Evolutionary conservation across 1,140 invertebrate species (phyloP).

Genomic region (Sweltsa coloradensis): DNA sequence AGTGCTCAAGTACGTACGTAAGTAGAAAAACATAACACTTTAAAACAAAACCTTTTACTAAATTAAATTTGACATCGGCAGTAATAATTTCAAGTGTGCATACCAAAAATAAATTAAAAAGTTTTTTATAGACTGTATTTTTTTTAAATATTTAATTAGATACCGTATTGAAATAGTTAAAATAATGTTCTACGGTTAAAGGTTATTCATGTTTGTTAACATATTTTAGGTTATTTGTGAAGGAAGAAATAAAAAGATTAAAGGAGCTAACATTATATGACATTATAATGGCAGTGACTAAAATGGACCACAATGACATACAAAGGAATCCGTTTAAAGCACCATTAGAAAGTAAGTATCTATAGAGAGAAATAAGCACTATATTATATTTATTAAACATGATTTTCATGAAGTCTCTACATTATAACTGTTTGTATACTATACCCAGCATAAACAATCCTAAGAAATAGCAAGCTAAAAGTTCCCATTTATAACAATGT

Average conservation of each 20-base stretch:
- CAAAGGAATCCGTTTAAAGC: slow-evolving; percentile 41
- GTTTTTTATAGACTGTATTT: too few species aligned
- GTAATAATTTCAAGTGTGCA: too few species aligned
- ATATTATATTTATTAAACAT: slow-evolving; percentile 1
- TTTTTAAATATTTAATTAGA: too few species aligned
- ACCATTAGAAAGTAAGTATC: slow-evolving; percentile 17
- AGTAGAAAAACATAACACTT: too few species aligned
- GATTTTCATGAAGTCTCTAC: slow-evolving; percentile 15
- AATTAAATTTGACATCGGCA: too few species aligned
- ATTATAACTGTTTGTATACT: slow-evolving; percentile 9
- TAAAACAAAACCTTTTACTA: too few species aligned
- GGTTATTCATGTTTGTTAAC: too few species aligned
- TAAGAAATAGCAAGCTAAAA: slow-evolving; percentile 1
- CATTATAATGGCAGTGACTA: slow-evolving; percentile 39
- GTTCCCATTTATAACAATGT: too few species aligned
- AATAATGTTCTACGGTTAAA: too few species aligned
- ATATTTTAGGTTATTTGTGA: slow-evolving; percentile 45
- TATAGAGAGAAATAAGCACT: background rate
- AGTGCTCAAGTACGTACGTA: too few species aligned
- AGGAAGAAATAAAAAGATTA: slow-evolving; percentile 38
- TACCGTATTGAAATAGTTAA: too few species aligned
- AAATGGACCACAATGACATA: slow-evolving; percentile 36
- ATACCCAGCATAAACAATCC: background rate
- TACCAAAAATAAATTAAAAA: too few species aligned
- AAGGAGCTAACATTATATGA: slow-evolving; percentile 38